A percentile compares a stretch with the other conserved stretches of the same genome.
Evolutionary conservation across 2,888 invertebrate species (phyloP).

Genomic region (Drosophila setosimentum): DNA sequence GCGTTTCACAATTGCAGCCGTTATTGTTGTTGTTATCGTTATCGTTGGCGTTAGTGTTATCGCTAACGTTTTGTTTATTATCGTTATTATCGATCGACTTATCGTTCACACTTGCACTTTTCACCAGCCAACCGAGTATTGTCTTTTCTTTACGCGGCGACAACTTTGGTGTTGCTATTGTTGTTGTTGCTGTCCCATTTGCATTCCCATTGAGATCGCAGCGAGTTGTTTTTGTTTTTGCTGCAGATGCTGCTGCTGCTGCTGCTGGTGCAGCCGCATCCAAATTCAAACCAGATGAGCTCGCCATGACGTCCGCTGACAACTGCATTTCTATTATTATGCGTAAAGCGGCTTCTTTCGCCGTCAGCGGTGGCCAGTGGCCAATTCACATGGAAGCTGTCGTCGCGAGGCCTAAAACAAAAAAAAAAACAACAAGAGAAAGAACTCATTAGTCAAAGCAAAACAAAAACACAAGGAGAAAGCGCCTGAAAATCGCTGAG

Average conservation of each 20-base stretch:
- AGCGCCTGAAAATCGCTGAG: constrained; percentile 36
- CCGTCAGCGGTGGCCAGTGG: constrained; percentile 46
- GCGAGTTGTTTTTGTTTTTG: constrained; percentile 5
- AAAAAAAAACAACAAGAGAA: constrained; percentile 15
- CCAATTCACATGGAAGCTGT: constrained; percentile 53
- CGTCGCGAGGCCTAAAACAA: constrained; percentile 62
- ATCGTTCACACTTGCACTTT: constrained; percentile 63
- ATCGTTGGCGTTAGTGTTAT: constrained; percentile 23
- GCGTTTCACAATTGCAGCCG: constrained; percentile 64
- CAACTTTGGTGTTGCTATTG: constrained; percentile 17
- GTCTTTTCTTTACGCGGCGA: constrained; percentile 79
- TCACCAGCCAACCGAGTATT: constrained; percentile 82
- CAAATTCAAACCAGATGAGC: constrained; percentile 39
- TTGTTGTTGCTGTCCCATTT: constrained; percentile 11
- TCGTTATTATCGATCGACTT: constrained; percentile 48
- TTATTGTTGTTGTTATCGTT: constrained; percentile 30
- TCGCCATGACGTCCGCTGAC: constrained; percentile 41
- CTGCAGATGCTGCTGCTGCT: not conserved
- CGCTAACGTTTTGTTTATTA: constrained; percentile 22
- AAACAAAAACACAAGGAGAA: constrained; percentile 35
- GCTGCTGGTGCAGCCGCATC: constrained; percentile 26
- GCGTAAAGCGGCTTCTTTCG: constrained; percentile 21
- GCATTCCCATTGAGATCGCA: constrained; percentile 62
- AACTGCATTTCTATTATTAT: constrained; percentile 36
- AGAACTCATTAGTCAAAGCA: constrained; percentile 6